Evolutionary conservation across 2,113 vertebrate species (phyloP).

Genomic region (Heloderma charlesbogerti): DNA sequence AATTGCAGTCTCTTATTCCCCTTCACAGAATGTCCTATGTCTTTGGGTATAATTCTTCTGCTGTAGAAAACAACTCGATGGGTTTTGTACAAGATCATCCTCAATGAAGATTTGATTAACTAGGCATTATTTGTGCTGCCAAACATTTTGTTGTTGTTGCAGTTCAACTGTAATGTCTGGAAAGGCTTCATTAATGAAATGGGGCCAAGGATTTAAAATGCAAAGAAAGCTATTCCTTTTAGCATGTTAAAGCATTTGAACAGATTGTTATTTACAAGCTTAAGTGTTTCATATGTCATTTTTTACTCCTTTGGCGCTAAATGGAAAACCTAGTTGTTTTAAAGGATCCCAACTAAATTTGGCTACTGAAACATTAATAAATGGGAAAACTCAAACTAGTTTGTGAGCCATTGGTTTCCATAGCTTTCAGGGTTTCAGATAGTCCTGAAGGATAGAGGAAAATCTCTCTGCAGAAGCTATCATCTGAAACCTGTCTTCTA

Average conservation of each 20-base stretch:
- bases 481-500: slow-evolving; percentile 80
- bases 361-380: slow-evolving; percentile 79
- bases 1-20: slow-evolving; percentile 83
- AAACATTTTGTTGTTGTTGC: slow-evolving; percentile 64
- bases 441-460: slow-evolving; percentile 65
- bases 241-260: slow-evolving; percentile 72
- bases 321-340: slow-evolving; percentile 57
- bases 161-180: slow-evolving; percentile 78
- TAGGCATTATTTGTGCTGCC: slow-evolving; percentile 77
- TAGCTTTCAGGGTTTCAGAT: slow-evolving; percentile 62
- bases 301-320: slow-evolving; percentile 71
- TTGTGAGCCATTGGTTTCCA: slow-evolving; percentile 55
- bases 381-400: slow-evolving; percentile 80
- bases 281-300: slow-evolving; percentile 62
- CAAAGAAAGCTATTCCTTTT: slow-evolving; percentile 65
- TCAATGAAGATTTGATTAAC: slow-evolving; percentile 78
- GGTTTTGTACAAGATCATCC: slow-evolving; percentile 79
- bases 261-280: slow-evolving; percentile 69
- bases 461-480: slow-evolving; percentile 79
- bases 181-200: slow-evolving; percentile 74
- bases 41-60: slow-evolving; percentile 80
- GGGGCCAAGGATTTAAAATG: slow-evolving; percentile 73
- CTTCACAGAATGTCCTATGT: slow-evolving; percentile 75
- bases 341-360: slow-evolving; percentile 79
- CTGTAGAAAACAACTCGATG: slow-evolving; percentile 78